Evolutionary conservation across 2,888 invertebrate genomes (phyloP).

Genomic region (Beris morrisii): DNA sequence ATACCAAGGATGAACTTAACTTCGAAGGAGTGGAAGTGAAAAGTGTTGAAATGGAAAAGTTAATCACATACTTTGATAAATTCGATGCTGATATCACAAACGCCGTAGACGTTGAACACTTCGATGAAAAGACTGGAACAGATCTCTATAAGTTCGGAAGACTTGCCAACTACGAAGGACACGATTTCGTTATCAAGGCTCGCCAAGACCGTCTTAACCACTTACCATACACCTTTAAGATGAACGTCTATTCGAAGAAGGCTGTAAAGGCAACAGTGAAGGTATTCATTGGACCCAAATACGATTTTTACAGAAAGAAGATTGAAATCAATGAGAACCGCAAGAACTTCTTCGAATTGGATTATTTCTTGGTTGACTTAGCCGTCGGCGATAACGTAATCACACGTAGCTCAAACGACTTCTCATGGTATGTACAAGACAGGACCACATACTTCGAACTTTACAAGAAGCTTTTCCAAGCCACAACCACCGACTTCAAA

Average conservation of each 20-base stretch:
- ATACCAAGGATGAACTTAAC: constrained; percentile 63
- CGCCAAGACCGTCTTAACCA: constrained; percentile 67
- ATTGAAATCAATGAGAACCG: constrained; percentile 63
- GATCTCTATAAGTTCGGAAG: constrained; percentile 48
- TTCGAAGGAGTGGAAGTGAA: constrained; percentile 69
- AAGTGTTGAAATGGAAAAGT: constrained; percentile 64
- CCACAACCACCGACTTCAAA: constrained; percentile 55
- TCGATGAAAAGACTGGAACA: constrained; percentile 54
- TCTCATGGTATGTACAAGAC: constrained; percentile 67
- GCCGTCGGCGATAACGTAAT: constrained; percentile 60
- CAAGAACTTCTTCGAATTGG: constrained; percentile 67
- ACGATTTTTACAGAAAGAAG: constrained; percentile 61
- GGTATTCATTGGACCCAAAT: constrained; percentile 71
- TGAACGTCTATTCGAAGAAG: constrained; percentile 63
- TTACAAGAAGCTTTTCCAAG: constrained; percentile 58
- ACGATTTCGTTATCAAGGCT: constrained; percentile 60
- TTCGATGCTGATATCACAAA: constrained; percentile 65
- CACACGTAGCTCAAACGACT: constrained; percentile 64
- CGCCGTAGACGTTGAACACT: constrained; percentile 51
- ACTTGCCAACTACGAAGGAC: constrained; percentile 47
- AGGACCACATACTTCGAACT: constrained; percentile 57
- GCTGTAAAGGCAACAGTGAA: constrained; percentile 65
- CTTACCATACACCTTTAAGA: constrained; percentile 64
- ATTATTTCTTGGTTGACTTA: constrained; percentile 65
- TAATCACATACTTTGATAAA: constrained; percentile 70